Percentiles rank a stretch among this genome's conserved stretches.
These are phyloP conservation scores for Portevinia maculata DNA, from an alignment of 2,888 invertebrate species.

Conservation along the genomic window DNA sequence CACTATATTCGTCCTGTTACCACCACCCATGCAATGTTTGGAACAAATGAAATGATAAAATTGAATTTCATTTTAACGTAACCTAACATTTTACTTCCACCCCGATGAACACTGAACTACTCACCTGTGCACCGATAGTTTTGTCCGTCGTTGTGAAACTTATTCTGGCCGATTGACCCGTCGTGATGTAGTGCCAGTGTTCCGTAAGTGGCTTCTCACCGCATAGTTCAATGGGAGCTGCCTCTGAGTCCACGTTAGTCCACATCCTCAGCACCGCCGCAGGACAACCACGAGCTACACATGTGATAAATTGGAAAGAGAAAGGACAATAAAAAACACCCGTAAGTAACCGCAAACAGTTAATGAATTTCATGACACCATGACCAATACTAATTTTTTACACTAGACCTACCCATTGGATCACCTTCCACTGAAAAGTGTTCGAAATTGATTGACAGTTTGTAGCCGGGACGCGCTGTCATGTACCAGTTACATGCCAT, in stretches of 20 bases:
- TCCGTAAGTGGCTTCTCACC: conserved; percentile 91
- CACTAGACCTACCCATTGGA: conserved; percentile 70
- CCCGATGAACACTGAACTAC: conserved; percentile 26
- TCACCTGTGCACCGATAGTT: conserved; percentile 91
- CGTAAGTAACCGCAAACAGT: background rate
- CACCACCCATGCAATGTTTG: conserved; percentile 14
- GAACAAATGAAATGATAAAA: conserved; percentile 14
- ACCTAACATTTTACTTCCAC: conserved; percentile 14
- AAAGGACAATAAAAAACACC: background rate
- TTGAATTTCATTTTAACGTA: conserved; percentile 29
- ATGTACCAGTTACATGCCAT: conserved; percentile 99
- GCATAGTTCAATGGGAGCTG: conserved; percentile 93
- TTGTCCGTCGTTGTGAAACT: conserved; percentile 98
- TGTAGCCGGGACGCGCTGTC: conserved; percentile 92
- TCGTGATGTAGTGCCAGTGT: conserved; percentile 93
- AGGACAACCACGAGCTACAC: conserved; percentile 93
- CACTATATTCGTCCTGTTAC: background rate
- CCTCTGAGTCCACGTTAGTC: conserved; percentile 88
- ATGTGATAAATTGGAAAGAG: background rate
- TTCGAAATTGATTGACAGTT: conserved; percentile 95
- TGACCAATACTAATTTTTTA: background rate
- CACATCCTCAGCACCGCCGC: conserved; percentile 95
- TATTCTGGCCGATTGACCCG: conserved; percentile 92
- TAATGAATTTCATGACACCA: background rate
- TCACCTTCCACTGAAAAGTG: conserved; percentile 97